These are phyloP conservation scores for Butorides virescens DNA, from an alignment of 2,113 vertebrate species.

Conservation along the genomic window DNA sequence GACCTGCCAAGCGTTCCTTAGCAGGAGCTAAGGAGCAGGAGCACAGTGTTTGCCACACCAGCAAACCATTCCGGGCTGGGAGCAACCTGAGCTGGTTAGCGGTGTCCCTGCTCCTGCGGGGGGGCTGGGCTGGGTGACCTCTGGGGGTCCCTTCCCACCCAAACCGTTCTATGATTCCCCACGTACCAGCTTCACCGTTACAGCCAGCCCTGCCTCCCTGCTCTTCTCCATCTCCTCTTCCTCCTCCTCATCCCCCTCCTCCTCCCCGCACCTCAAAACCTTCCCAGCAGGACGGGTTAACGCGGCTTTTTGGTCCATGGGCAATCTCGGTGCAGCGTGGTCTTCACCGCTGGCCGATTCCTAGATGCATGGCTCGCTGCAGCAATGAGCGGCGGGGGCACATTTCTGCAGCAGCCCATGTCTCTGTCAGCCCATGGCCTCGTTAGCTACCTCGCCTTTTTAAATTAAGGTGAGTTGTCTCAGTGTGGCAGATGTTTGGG, in stretches of 20 bases:
- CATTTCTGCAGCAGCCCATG: neutral
- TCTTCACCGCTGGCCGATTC: fast-evolving
- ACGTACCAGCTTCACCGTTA: neutral
- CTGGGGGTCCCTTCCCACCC: too few species aligned
- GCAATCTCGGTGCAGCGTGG: fast-evolving
- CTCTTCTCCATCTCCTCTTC: neutral
- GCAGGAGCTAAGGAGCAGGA: neutral
- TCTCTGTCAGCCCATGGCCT: neutral
- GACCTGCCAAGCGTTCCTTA: neutral
- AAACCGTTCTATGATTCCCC: too few species aligned
- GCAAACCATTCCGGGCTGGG: neutral
- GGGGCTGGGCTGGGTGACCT: too few species aligned
- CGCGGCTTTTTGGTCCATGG: neutral
- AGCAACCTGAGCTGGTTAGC: too few species aligned
- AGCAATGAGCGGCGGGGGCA: fast-evolving
- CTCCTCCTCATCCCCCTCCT: neutral
- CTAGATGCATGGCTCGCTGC: neutral
- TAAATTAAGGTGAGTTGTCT: neutral
- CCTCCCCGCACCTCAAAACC: neutral
- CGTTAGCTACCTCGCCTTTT: fast-evolving
- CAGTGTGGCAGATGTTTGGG: neutral
- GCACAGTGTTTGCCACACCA: neutral
- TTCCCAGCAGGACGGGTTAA: neutral
- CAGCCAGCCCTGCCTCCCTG: neutral
- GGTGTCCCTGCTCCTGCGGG: too few species aligned